Percentiles rank a stretch among this genome's conserved stretches.
phyloP scores from a whole-genome alignment of 2,113 vertebrate species.

The Athene cunicularia region DNA sequence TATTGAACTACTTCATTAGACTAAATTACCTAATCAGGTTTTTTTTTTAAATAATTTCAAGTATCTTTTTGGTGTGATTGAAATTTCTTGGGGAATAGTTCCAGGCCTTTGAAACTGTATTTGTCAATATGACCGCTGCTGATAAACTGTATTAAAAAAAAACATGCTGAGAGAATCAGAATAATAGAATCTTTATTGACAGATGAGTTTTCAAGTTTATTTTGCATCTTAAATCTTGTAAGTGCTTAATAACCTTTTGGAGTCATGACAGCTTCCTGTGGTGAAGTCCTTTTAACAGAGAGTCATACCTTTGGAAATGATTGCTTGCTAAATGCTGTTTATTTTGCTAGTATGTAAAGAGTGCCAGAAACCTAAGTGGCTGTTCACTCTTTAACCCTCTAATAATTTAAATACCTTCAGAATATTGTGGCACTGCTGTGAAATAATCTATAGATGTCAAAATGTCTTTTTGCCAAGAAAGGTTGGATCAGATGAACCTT shows the following conservation, averaged over 20 bases:
- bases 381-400: neutral
- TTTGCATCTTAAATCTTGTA: neutral
- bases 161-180: neutral
- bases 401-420: neutral
- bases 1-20: neutral
- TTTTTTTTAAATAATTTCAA: neutral
- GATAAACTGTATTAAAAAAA: neutral
- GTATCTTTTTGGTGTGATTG: neutral
- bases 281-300: neutral
- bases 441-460: neutral
- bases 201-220: neutral
- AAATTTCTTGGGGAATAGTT: neutral
- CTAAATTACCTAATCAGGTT: neutral
- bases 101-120: neutral
- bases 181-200: neutral
- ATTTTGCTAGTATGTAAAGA: neutral
- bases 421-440: neutral
- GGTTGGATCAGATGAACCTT: too few species aligned
- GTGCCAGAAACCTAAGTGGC: neutral
- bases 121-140: neutral
- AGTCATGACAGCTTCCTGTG: neutral
- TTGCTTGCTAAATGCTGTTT: neutral
- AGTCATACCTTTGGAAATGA: neutral
- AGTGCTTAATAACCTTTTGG: neutral
- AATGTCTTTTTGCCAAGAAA: neutral